Conservation (phyloP, 2,888 invertebrate genomes). For the Stegana nigrithorax region DNA sequence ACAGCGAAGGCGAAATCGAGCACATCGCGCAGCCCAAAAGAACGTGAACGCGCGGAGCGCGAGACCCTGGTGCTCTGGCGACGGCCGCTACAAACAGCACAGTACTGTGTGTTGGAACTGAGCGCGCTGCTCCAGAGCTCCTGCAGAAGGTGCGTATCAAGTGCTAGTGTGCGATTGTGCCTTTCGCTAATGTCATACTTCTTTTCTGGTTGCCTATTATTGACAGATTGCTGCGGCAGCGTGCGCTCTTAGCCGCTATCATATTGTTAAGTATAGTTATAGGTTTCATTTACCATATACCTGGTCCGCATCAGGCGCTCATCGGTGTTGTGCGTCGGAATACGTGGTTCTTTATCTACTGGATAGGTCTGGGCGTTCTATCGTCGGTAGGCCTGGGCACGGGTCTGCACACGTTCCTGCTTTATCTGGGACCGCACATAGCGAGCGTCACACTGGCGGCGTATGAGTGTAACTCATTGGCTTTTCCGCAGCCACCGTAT, state of each 20-base stretch:
- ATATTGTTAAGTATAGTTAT: conserved; percentile 65
- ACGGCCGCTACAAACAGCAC: conserved; percentile 80
- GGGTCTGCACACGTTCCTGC: conserved; percentile 97
- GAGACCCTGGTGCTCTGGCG: conserved; percentile 82
- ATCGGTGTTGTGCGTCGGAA: conserved; percentile 65
- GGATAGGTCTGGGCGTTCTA: conserved; percentile 93
- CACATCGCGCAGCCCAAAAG: conserved; percentile 50
- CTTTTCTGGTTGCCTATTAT: too few species aligned
- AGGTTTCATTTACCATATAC: conserved; percentile 64
- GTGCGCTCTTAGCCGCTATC: conserved; percentile 56
- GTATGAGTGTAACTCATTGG: conserved; percentile 93
- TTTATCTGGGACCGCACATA: conserved; percentile 99
- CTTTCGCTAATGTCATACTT: neutral
- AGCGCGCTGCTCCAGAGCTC: conserved; percentile 73
- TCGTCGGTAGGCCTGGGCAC: conserved; percentile 98
- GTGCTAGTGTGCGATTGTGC: neutral
- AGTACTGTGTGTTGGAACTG: conserved; percentile 83
- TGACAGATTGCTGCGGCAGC: conserved; percentile 66
- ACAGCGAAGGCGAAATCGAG: conserved; percentile 35
- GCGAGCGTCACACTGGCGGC: conserved; percentile 98
- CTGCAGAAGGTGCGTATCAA: conserved; percentile 71
- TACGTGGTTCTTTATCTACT: conserved; percentile 76
- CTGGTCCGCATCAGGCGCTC: conserved; percentile 65
- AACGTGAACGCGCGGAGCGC: conserved; percentile 73
- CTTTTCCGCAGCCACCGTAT: conserved; percentile 98